phyloP scores from a whole-genome alignment of 2,888 invertebrate genomes.

The Morpho achilles region DNA sequence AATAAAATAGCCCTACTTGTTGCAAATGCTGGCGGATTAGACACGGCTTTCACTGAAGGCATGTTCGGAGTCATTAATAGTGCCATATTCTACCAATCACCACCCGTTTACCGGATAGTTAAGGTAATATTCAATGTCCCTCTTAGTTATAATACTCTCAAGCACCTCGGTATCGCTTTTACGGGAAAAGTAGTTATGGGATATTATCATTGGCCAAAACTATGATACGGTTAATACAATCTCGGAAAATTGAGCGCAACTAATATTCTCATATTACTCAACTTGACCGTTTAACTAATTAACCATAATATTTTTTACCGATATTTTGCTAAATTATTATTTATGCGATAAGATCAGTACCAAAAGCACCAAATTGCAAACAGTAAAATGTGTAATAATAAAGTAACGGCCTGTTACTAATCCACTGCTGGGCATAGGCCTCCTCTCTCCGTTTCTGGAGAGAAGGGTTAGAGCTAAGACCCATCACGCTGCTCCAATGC shows the following conservation, averaged over 20 bases:
- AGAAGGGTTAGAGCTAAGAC: too few species aligned
- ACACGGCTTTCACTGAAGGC: constrained; percentile 96
- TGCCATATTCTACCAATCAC: constrained; percentile 89
- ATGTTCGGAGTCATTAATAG: constrained; percentile 93
- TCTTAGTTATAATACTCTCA: constrained; percentile 19
- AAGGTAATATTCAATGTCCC: constrained; percentile 47
- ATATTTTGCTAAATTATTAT: too few species aligned
- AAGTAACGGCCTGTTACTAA: too few species aligned
- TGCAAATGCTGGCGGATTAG: constrained; percentile 95
- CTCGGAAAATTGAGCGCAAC: constrained; percentile 13
- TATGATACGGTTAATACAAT: constrained; percentile 6
- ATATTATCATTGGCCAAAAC: constrained; percentile 17
- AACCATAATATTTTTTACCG: too few species aligned
- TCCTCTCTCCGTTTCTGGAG: too few species aligned
- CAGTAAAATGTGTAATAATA: too few species aligned
- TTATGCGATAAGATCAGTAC: too few species aligned
- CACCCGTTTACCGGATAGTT: constrained; percentile 74
- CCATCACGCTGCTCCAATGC: too few species aligned
- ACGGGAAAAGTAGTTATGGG: constrained; percentile 9
- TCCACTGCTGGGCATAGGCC: too few species aligned
- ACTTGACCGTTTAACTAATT: neutral
- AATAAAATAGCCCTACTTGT: constrained; percentile 96
- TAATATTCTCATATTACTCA: constrained; percentile 14
- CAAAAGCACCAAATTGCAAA: too few species aligned
- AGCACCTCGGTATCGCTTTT: constrained; percentile 16